These are phyloP conservation scores for Orius laevigatus DNA, from an alignment of 1,140 invertebrate species.

Conservation along the genomic window DNA sequence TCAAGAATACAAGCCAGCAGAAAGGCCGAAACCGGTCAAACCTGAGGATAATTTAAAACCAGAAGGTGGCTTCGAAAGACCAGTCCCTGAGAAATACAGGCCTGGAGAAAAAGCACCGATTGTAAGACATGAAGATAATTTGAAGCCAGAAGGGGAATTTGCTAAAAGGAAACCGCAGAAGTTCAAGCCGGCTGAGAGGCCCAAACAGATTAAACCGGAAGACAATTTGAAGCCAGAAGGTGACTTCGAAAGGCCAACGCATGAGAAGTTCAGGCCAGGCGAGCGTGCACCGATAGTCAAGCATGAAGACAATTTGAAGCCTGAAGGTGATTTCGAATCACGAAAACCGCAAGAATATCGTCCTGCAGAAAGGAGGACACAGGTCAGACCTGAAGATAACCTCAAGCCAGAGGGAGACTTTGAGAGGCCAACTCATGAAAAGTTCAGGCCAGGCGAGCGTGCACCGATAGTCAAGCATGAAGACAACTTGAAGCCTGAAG, in stretches of 20 bases:
- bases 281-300: conserved; percentile 23
- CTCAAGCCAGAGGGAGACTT: conserved; percentile 34
- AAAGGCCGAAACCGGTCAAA: conserved; percentile 21
- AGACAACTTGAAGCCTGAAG: conserved; percentile 38
- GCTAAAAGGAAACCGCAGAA: conserved; percentile 23
- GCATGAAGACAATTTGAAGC: conserved; percentile 24
- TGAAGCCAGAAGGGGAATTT: conserved; percentile 32
- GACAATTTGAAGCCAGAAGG: conserved; percentile 39
- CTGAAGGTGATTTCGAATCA: conserved; percentile 30
- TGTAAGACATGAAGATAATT: conserved; percentile 37
- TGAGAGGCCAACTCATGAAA: conserved; percentile 23
- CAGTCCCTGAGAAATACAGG: conserved; percentile 21
- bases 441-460: conserved; percentile 23
- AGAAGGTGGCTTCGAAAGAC: conserved; percentile 34
- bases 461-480: conserved; percentile 18
- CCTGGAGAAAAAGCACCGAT: conserved; percentile 28
- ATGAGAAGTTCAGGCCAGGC: conserved; percentile 27
- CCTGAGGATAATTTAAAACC: conserved; percentile 38
- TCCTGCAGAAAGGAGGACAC: conserved; percentile 26
- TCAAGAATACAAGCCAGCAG: conserved; percentile 24
- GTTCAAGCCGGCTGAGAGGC: conserved; percentile 21
- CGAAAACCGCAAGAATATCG: conserved; percentile 11
- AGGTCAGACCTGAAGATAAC: conserved; percentile 33
- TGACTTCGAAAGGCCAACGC: conserved; percentile 34
- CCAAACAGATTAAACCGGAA: conserved; percentile 20